Base-by-base conservation (phyloP, 1,140 invertebrate genomes). In the Drosophila nikananu region DNA sequence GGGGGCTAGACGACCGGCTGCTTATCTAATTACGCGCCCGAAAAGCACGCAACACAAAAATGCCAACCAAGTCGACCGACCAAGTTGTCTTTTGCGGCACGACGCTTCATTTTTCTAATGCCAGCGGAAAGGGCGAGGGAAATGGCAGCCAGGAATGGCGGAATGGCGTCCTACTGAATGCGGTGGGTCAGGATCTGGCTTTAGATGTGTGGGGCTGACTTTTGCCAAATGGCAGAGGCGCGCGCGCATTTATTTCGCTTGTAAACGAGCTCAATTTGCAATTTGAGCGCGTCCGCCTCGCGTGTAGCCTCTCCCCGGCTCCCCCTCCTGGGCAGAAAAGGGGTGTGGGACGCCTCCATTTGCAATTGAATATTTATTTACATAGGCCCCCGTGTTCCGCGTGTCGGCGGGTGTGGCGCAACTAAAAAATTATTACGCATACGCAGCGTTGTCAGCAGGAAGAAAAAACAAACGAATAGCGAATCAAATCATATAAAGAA, bases 211-310 rank as follows among this genome's bases (percentile, higher is more conserved):
- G 19, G 17, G 42, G 23, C 74, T 77, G 74, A 77, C 72, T 60
- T 76, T 68, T 67, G 62, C 68, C 65, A 82, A 86, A 86, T 86
- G 79, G 70, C 83, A 49, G 46, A 49, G 71, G 68, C 74, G 58
- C 65, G 82, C 66, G 55, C 70, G 68, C 75, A 86, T 81, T 86
- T 86, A 82, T 86, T 82, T 86, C 75, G 67, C 77, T 86, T 87
- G 83, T 87, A 87, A 86, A 83, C 72, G 80, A 86, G 83, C 61
- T 61, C 84, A 89, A 83, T 87, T 87, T 87, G 84, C 77, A 86
- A 86, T 86, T 86, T 80, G 72, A 87, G 61, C 83, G 83, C 80
- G 83, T 83, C 67, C 83, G 73, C 78, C 75, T 77, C 48, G 71
- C 57, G 60, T 72, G 46, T 63, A 42, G 13, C 35, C 35, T 5